Conservation (phyloP, 1,140 invertebrate species). For the Zaprionus gabonicus region DNA sequence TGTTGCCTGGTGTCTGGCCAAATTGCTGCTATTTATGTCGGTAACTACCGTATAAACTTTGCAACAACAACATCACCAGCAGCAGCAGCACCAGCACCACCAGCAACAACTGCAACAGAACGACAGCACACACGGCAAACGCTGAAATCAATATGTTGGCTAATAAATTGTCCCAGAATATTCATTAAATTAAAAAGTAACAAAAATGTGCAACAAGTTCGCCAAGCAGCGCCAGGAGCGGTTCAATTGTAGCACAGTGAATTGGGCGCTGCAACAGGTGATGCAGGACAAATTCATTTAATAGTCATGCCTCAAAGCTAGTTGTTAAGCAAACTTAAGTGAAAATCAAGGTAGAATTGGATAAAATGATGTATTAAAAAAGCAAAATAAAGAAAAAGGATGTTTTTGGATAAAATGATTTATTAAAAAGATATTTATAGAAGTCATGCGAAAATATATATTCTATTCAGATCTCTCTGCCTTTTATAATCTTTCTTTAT, state of each 20-base stretch:
- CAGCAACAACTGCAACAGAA: constrained; percentile 50
- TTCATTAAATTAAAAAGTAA: constrained; percentile 83
- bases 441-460: too few relatives aligned
- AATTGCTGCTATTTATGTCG: constrained; percentile 84
- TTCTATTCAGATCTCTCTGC: too few relatives aligned
- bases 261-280: constrained; percentile 6
- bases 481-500: too few relatives aligned
- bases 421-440: too few relatives aligned
- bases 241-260: not conserved
- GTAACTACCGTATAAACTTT: constrained; percentile 84
- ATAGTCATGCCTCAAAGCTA: too few relatives aligned
- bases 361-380: too few relatives aligned
- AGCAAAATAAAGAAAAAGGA: too few relatives aligned
- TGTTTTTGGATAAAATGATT: too few relatives aligned
- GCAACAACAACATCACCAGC: constrained; percentile 57
- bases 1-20: constrained; percentile 80
- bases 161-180: constrained; percentile 84
- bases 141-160: constrained; percentile 84
- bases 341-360: too few relatives aligned
- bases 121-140: constrained; percentile 65
- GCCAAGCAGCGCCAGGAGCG: constrained; percentile 49
- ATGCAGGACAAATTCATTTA: too few relatives aligned
- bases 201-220: constrained; percentile 58
- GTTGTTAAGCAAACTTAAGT: too few relatives aligned
- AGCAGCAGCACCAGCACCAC: constrained; percentile 48